Evolutionary conservation across 1,140 invertebrate species (phyloP).

Genomic region (Camponotus vicinus): DNA sequence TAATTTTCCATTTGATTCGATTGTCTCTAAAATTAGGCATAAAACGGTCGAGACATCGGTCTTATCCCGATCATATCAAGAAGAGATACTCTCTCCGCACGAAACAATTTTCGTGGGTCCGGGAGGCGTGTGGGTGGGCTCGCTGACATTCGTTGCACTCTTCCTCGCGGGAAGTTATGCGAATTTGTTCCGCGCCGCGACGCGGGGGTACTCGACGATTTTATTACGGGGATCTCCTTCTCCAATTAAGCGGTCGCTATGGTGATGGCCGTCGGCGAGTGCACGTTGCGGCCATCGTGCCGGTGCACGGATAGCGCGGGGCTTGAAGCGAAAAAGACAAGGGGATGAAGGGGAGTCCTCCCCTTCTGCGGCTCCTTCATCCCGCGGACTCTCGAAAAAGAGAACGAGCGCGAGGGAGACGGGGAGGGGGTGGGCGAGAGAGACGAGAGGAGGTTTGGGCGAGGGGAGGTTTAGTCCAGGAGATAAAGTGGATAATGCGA

Average conservation of each 20-base stretch:
- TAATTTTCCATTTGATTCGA: background rate
- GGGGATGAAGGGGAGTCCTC: conserved; percentile 5
- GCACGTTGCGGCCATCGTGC: background rate
- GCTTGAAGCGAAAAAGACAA: conserved; percentile 15
- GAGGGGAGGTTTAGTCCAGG: background rate
- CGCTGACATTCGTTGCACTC: conserved; percentile 50
- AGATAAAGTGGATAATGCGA: conserved; percentile 49
- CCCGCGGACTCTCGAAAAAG: conserved; percentile 47
- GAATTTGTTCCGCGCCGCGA: conserved; percentile 71
- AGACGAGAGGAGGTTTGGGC: too few species aligned
- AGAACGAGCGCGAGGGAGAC: background rate
- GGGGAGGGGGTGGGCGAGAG: background rate
- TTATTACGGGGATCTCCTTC: conserved; percentile 81
- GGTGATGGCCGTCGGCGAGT: conserved; percentile 76
- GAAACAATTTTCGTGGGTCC: background rate
- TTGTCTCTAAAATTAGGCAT: background rate
- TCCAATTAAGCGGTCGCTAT: conserved; percentile 84
- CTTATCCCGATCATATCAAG: background rate
- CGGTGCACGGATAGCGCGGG: background rate
- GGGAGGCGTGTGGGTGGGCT: conserved; percentile 21
- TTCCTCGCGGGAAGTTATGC: conserved; percentile 22
- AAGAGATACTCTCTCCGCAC: background rate
- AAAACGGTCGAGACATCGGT: background rate
- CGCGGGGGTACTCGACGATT: conserved; percentile 80
- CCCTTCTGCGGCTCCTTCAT: background rate